Conservation (phyloP, 2,113 vertebrate genomes). For the Poeciliopsis turrubarensis region DNA sequence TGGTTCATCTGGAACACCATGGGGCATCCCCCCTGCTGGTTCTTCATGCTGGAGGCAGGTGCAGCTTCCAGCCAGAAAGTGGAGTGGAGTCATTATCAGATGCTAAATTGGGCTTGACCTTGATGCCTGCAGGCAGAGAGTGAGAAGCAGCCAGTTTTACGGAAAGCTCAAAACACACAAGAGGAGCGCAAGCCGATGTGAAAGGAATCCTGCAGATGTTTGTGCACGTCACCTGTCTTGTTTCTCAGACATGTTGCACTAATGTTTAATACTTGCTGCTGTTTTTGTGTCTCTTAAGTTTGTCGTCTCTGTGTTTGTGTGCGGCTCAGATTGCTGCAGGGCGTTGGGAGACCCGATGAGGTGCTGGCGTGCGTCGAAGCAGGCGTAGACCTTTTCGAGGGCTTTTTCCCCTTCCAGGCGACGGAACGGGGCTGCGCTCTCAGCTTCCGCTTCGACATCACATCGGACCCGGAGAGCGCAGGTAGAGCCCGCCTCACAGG, state of each 20-base stretch:
- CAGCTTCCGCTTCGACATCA: slow-evolving; percentile 82
- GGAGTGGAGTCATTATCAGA: slow-evolving; percentile 51
- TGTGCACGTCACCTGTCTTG: background rate
- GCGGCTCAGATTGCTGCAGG: slow-evolving; percentile 85
- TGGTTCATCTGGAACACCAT: slow-evolving; percentile 24
- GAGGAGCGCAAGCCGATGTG: slow-evolving; percentile 3
- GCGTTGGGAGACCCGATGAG: slow-evolving; percentile 90
- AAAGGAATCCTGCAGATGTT: background rate
- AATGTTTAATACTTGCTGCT: slow-evolving; percentile 9
- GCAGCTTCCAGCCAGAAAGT: slow-evolving; percentile 37
- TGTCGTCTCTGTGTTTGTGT: slow-evolving; percentile 12
- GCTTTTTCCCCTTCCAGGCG: slow-evolving; percentile 93
- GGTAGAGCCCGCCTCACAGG: slow-evolving; percentile 79
- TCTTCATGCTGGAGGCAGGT: slow-evolving; percentile 25
- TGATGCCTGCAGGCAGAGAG: slow-evolving; percentile 39
- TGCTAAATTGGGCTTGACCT: slow-evolving; percentile 64
- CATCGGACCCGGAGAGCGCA: slow-evolving; percentile 82
- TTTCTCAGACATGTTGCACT: slow-evolving; percentile 14
- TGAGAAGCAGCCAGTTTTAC: slow-evolving; percentile 30
- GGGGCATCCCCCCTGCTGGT: slow-evolving; percentile 28
- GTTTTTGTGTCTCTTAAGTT: background rate
- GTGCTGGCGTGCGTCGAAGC: slow-evolving; percentile 89
- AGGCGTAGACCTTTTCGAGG: slow-evolving; percentile 95
- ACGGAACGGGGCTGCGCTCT: slow-evolving; percentile 93
- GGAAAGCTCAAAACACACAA: slow-evolving; percentile 24